Evolutionary conservation across 2,888 invertebrate species (phyloP).

Genomic region (Thereva nobilitata): DNA sequence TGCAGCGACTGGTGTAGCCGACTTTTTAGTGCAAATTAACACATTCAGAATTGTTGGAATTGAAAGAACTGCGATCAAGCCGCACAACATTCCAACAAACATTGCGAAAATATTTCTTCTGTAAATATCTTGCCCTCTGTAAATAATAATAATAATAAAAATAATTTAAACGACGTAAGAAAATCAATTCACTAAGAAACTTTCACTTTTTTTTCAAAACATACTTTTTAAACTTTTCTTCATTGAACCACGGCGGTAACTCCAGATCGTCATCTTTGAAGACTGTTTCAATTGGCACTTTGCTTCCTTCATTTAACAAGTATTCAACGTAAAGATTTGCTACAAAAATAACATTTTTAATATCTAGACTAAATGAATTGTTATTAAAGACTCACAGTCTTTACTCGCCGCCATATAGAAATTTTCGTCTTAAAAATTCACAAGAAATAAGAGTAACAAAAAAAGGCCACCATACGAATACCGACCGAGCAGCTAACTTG

Average conservation of each 20-base stretch:
- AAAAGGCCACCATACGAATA: too few relatives aligned
- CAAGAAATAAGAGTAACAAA: too few relatives aligned
- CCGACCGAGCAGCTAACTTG: too few relatives aligned
- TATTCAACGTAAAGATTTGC: slow-evolving; percentile 44
- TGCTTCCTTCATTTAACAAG: slow-evolving; percentile 50
- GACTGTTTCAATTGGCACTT: slow-evolving; percentile 41
- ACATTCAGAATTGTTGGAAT: slow-evolving; percentile 75
- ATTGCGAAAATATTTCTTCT: slow-evolving; percentile 71
- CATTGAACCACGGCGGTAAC: slow-evolving; percentile 71
- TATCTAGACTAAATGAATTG: too few relatives aligned
- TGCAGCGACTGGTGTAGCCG: slow-evolving; percentile 67
- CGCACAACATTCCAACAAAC: slow-evolving; percentile 73
- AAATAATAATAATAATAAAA: slow-evolving; percentile 43
- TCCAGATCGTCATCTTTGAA: slow-evolving; percentile 52
- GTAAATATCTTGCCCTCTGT: slow-evolving; percentile 75
- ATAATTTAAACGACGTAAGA: slow-evolving; percentile 1
- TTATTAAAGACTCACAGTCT: too few relatives aligned
- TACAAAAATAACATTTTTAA: too few relatives aligned
- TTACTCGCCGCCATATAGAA: too few relatives aligned
- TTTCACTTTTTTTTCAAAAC: slow-evolving; percentile 41
- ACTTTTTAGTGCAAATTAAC: slow-evolving; percentile 72
- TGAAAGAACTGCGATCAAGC: slow-evolving; percentile 74
- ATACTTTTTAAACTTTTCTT: slow-evolving; percentile 67
- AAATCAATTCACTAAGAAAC: neutral
- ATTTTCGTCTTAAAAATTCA: too few relatives aligned